A percentile compares a stretch with the other conserved stretches of the same genome.
Conservation (phyloP, 2,797 vertebrate genomes). For the Dipus sagitta region DNA sequence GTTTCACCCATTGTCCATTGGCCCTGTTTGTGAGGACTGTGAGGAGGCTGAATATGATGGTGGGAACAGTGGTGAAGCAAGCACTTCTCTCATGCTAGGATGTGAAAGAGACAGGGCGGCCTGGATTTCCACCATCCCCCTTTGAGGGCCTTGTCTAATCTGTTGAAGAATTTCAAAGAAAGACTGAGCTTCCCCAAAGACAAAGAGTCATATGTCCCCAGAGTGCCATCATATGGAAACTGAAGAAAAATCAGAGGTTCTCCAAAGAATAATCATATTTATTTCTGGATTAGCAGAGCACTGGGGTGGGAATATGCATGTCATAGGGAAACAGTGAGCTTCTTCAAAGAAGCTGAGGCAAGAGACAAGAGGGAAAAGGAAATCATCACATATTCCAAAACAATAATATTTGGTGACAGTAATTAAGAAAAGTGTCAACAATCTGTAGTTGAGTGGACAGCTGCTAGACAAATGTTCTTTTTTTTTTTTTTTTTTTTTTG, state of each 20-base stretch:
- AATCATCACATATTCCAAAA: not conserved
- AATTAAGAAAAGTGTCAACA: not conserved
- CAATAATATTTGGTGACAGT: not conserved
- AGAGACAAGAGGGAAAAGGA: not conserved
- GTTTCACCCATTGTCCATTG: no score
- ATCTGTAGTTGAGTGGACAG: not conserved
- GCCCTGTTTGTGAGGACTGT: not conserved
- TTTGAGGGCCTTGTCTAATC: not conserved
- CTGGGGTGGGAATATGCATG: not conserved
- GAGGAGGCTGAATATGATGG: not conserved
- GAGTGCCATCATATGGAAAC: not conserved
- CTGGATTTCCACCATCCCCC: not conserved
- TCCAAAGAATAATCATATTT: not conserved
- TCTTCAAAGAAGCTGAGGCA: not conserved
- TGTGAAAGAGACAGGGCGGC: not conserved
- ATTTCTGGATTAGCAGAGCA: not conserved
- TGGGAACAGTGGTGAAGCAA: not conserved
- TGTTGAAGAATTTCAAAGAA: conserved; percentile 1
- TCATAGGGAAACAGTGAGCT: not conserved
- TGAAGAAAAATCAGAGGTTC: not conserved
- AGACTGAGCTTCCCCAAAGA: not conserved
- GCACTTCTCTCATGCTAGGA: no score
- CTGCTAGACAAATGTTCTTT: not conserved
- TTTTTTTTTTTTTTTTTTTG: no score
- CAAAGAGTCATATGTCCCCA: not conserved